phyloP scores from a whole-genome alignment of 2,113 vertebrate genomes.

The Murina feae region DNA sequence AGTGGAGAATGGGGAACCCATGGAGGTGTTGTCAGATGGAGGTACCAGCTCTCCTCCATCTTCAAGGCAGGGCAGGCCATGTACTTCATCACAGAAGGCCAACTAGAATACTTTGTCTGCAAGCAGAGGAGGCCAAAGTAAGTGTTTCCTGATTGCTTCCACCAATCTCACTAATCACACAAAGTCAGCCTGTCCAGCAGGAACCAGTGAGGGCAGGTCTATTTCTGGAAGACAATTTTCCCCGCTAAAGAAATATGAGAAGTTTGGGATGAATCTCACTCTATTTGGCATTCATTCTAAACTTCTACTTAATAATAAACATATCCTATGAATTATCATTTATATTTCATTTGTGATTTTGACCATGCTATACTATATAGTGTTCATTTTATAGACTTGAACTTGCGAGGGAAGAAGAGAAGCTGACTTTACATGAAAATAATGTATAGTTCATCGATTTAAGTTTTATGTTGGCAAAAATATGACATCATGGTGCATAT shows the following conservation, averaged over 20 bases:
- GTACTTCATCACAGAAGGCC: not conserved
- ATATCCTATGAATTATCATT: not conserved
- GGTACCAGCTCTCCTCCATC: accelerated
- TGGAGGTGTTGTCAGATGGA: not conserved
- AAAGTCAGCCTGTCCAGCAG: not conserved
- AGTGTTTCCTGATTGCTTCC: not conserved
- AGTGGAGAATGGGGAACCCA: not conserved
- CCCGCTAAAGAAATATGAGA: not conserved
- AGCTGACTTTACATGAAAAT: not conserved
- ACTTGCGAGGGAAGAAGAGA: not conserved
- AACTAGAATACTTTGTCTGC: not conserved
- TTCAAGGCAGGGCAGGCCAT: not conserved
- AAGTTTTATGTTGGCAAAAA: slow-evolving; percentile 31
- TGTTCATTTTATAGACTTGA: not conserved
- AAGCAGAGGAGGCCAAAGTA: not conserved
- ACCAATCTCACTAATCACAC: not conserved
- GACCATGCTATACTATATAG: not conserved
- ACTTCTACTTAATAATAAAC: not conserved
- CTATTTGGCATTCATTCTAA: not conserved
- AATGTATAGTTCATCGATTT: not conserved
- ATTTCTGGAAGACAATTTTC: not conserved
- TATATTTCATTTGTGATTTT: not conserved
- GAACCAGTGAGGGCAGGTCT: accelerated
- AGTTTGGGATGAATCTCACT: not conserved
- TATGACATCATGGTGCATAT: slow-evolving; percentile 33